Conservation (phyloP, 2,888 invertebrate genomes). For the Sthenelais limicola region DNA sequence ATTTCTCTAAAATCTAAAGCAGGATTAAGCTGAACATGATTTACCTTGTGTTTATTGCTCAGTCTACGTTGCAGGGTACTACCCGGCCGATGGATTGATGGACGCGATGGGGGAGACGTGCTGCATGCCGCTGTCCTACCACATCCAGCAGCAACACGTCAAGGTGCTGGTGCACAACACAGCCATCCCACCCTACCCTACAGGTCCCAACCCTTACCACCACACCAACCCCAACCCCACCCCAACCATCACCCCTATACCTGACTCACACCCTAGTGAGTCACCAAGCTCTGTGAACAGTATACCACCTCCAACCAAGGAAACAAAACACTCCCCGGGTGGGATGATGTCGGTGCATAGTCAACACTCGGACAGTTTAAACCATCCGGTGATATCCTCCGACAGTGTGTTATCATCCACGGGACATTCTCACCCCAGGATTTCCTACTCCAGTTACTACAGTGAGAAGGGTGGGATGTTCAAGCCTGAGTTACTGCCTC, state of each 20-base stretch:
- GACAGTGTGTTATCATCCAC: no score
- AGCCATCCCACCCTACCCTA: conserved; percentile 32
- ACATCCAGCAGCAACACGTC: conserved; percentile 41
- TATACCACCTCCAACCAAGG: neutral
- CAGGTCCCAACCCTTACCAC: conserved; percentile 39
- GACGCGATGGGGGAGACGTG: neutral
- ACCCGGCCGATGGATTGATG: conserved; percentile 22
- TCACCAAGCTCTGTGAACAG: neutral
- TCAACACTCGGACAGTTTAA: no score
- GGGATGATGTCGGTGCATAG: no score
- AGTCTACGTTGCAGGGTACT: conserved; percentile 35
- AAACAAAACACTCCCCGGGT: no score
- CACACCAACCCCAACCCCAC: neutral
- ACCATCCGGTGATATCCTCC: no score
- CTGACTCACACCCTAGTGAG: neutral
- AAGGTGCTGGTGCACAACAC: conserved; percentile 42
- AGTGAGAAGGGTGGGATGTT: neutral
- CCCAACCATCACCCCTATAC: conserved; percentile 26
- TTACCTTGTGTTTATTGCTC: no score
- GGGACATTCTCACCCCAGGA: no score
- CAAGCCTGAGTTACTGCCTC: conserved; percentile 9
- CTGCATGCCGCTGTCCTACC: conserved; percentile 33
- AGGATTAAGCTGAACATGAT: no score
- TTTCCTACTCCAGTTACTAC: no score
- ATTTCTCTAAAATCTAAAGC: no score